These are phyloP conservation scores for Lasioglossum pauxillum DNA, from an alignment of 2,888 invertebrate genomes.

Conservation along the genomic window DNA sequence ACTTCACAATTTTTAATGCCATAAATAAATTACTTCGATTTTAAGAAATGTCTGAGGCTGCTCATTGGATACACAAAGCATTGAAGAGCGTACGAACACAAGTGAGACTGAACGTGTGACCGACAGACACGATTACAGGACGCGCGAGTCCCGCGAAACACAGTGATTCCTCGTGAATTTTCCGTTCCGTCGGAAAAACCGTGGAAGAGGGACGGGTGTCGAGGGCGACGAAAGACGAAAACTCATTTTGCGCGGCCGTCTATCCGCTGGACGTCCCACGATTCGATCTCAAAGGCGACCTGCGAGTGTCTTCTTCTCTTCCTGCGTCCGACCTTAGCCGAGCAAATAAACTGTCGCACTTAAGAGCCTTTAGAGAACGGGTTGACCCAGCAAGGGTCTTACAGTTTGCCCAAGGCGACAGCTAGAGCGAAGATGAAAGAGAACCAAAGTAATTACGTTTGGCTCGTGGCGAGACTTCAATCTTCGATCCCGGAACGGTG, in stretches of 20 bases:
- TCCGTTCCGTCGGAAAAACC: neutral
- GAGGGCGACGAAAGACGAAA: slow-evolving; percentile 10
- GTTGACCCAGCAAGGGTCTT: slow-evolving; percentile 62
- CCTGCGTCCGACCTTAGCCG: slow-evolving; percentile 35
- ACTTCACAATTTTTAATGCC: too few species aligned
- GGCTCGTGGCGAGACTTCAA: slow-evolving; percentile 72
- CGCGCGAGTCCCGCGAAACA: neutral
- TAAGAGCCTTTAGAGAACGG: slow-evolving; percentile 64
- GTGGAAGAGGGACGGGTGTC: neutral
- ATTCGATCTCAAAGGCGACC: slow-evolving; percentile 46
- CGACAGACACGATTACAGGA: neutral
- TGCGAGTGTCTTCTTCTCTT: slow-evolving; percentile 34
- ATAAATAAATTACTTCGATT: too few species aligned
- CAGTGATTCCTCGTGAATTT: neutral
- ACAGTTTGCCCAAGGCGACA: slow-evolving; percentile 70
- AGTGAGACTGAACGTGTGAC: neutral
- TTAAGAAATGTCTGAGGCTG: too few species aligned
- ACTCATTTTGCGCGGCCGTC: slow-evolving; percentile 43
- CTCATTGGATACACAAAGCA: too few species aligned
- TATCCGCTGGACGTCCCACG: slow-evolving; percentile 8
- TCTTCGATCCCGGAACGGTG: slow-evolving; percentile 70
- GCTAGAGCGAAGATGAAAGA: slow-evolving; percentile 76
- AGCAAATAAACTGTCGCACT: slow-evolving; percentile 73
- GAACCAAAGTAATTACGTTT: slow-evolving; percentile 75
- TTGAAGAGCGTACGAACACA: neutral